Evolutionary conservation across 2,888 invertebrate species (phyloP), one percentile per base, ranked within the genome.

Genomic region (Orchesellides sinensis): DNA sequence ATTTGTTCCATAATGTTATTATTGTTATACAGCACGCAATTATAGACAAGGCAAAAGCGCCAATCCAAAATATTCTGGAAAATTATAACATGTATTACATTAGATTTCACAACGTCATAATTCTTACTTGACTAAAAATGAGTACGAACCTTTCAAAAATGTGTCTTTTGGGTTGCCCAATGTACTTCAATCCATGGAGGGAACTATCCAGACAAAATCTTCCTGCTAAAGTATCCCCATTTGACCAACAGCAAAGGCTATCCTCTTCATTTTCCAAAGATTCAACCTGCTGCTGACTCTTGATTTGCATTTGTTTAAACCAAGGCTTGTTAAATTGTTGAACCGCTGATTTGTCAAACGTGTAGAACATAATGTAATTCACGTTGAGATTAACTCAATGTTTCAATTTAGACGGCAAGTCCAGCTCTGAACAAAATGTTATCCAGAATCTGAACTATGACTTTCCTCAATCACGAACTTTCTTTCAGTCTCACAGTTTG

Each of bases 41-140:
- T 2, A 81, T 40, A 8, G 81, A 80, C 27, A 74, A 21, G 2
- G 68, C 14, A 27, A 87, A 86, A 0, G 87, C 83, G 1, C 68
- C 17, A 1, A 83, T n/a, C 87, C 87, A 87, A 61, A 87, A 87
- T 25, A 85, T 61, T 56, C 87, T 87, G 40, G 0, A 61, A 69
- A 27, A 27, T 66, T 32, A 32, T 32, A 32, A 10, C 32, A 6
- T 32, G 5, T 32, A 32, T 32, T 32, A 29, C 12, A 17, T 35
- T 23, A 56, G 5, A 32, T 5, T 10, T 32, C 10, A 10, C 10
- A 6, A 10, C 32, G 5, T 32, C 32, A 10, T 32, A 32, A 32
- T 10, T 59, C 25, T 25, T n/a, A 23, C n/a, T n/a, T n/a, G n/a
- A n/a, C n/a, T n/a, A n/a, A n/a, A n/a, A n/a, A n/a, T n/a, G n/a